Base-by-base conservation (phyloP, 1,140 invertebrate species). In the Papilio helenus region DNA sequence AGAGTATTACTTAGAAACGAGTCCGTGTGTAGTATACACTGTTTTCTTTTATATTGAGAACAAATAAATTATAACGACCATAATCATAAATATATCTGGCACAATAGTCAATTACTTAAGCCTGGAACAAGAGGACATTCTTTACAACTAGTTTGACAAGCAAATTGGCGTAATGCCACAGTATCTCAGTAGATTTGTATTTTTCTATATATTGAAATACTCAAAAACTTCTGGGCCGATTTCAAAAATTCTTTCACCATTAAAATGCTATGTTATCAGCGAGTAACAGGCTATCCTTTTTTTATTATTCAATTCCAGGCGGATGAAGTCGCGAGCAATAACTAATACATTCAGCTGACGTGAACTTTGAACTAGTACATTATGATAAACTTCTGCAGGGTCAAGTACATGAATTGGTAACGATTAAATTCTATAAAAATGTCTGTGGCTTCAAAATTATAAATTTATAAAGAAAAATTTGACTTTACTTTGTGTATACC, bases 351-450 rank as follows among this genome's bases (percentile, higher is more conserved):
- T 61, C 61, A 76, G 51, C 46, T 26, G 51, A n/a, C 51, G 7
- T 51, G 74, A 61, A 42, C 74, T 76, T 61, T 76, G 74, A 76
- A 76, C 74, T 76, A 23, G 12, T n/a, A 26, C 34, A 23, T 51
- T 76, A 58, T 34, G 74, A 58, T 76, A 76, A 76, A 61, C 74
- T 76, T 61, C 20, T 42, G 20, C 16, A 76, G 74, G 51, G 51
- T 76, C 74, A 76, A 76, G 74, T 76, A 76, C 74, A 42, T 10
- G 26, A 46, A 61, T 42, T 51, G 18, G 12, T 61, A 34, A 76
- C 42, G 73, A 58, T 20, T 73, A n/a, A 3, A 73, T 5, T 68
- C 34, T 16, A 16, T 14, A 68, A 68, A 3, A 29, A 68, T 68
- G 10, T 61, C 20, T 61, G 58, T 26, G 12, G 26, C 61, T 34